Base-by-base conservation (phyloP, 2,797 vertebrate genomes). In the Sarcophilus harrisii region DNA sequence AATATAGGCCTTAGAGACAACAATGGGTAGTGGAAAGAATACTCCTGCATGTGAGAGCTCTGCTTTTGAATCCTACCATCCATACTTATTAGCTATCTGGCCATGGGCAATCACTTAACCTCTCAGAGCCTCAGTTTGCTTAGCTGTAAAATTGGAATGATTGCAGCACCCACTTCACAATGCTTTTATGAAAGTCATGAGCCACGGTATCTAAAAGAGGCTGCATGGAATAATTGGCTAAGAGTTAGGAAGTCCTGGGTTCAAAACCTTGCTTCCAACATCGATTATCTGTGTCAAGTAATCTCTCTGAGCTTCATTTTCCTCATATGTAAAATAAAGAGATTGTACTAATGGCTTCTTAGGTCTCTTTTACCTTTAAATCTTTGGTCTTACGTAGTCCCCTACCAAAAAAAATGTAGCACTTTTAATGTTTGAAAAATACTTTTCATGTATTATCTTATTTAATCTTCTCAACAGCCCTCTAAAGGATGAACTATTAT, bases 301-400 rank as follows among this genome's bases (percentile, higher is more conserved):
- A 13, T 58, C 55, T 62, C 81, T 96, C 90, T 62, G 73, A 24
- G 73, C 92, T 94, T 95, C 55, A 0, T 57, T 94, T 95, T 94
- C n/a, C 90, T 24, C 0, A 38, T 58, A 27, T 95, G 58, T 90
- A 49, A 57, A 58, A 16, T 49, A 90, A 90, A 32, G 32, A 13
- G 32, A n/a, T n/a, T n/a, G 14, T 14, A 73, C 62, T 73, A 73
- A 1, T 73, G 62, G 1, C 60, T 73, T 73, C 62, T 18, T 4
- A 32, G 28, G 59, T 60, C 60, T 14, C 60, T 62, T 62, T 9
- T 29, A 30, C 32, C 11, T 62, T 62, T 32, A 14, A 14, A 30
- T 62, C 32, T 66, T 11, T 60, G 28, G 3, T 60, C 28, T 30
- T 66, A n/a, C n/a, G 66, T 14, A n/a, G 14, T 18, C 32, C 4